Percentiles rank a stretch among this genome's conserved stretches.
phyloP scores from a whole-genome alignment of 1,140 invertebrate genomes.

The Danaus melanippus region DNA sequence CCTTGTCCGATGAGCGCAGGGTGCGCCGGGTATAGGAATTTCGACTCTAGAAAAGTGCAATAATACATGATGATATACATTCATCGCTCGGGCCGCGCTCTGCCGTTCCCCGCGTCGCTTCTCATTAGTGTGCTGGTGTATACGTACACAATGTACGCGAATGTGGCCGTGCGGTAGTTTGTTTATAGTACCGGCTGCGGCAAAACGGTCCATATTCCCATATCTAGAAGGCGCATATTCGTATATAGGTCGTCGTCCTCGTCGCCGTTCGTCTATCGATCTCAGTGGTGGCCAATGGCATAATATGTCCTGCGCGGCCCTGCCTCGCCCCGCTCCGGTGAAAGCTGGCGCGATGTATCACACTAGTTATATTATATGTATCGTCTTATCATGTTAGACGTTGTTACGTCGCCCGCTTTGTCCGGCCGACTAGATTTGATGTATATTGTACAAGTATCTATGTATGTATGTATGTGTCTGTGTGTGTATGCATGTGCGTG shows the following conservation, averaged over 20 bases:
- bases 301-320: slow-evolving; percentile 55
- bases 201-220: slow-evolving; percentile 28
- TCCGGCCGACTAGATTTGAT: slow-evolving; percentile 48
- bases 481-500: slow-evolving; percentile 11
- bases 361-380: slow-evolving; percentile 42
- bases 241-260: slow-evolving; percentile 52
- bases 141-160: slow-evolving; percentile 50
- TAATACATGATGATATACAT: slow-evolving; percentile 66
- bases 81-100: slow-evolving; percentile 46
- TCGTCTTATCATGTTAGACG: slow-evolving; percentile 52
- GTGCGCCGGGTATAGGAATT: slow-evolving; percentile 63
- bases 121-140: slow-evolving; percentile 45
- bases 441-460: slow-evolving; percentile 20
- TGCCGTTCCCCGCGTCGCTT: slow-evolving; percentile 59
- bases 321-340: slow-evolving; percentile 59
- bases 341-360: slow-evolving; percentile 58
- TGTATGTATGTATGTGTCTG: too few species aligned
- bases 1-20: slow-evolving; percentile 57
- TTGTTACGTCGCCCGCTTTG: slow-evolving; percentile 32
- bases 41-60: slow-evolving; percentile 69
- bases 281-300: slow-evolving; percentile 69
- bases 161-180: slow-evolving; percentile 62
- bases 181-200: slow-evolving; percentile 51
- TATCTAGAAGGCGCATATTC: slow-evolving; percentile 35
- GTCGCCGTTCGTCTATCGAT: slow-evolving; percentile 70